These are phyloP conservation scores for Dryobates pubescens DNA, from an alignment of 2,797 vertebrate species.

Conservation along the genomic window DNA sequence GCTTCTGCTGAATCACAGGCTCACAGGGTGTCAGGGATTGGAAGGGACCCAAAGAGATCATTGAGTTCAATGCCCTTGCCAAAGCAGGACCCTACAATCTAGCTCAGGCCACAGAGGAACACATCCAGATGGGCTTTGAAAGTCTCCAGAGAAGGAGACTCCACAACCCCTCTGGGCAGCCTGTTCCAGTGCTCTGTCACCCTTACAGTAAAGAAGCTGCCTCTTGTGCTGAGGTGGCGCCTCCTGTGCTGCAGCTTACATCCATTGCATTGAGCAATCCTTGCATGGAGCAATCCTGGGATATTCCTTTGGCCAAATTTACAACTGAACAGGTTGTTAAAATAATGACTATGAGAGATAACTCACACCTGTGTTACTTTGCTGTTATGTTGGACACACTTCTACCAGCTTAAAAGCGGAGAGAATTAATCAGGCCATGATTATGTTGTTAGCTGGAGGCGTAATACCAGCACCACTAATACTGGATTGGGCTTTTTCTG, in stretches of 20 bases:
- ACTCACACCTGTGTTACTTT: background rate
- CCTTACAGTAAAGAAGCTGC: no score
- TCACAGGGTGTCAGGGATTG: no score
- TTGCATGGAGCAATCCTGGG: accelerated
- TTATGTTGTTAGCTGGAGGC: background rate
- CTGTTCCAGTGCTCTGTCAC: no score
- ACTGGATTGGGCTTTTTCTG: background rate
- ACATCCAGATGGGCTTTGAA: no score
- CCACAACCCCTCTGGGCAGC: no score
- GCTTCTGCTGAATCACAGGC: background rate
- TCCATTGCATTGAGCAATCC: background rate
- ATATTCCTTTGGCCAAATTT: background rate
- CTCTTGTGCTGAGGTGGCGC: no score
- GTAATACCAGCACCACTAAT: background rate
- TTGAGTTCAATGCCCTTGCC: no score
- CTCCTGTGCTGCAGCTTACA: no score
- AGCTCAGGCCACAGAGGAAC: no score
- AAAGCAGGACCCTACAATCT: no score
- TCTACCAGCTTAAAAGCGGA: background rate
- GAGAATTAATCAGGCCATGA: background rate
- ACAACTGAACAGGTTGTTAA: background rate
- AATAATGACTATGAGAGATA: background rate
- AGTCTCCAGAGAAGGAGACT: no score
- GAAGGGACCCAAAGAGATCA: no score
- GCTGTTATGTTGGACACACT: background rate